Conservation (phyloP, 2,113 vertebrate genomes). For the Aegithalos caudatus region DNA sequence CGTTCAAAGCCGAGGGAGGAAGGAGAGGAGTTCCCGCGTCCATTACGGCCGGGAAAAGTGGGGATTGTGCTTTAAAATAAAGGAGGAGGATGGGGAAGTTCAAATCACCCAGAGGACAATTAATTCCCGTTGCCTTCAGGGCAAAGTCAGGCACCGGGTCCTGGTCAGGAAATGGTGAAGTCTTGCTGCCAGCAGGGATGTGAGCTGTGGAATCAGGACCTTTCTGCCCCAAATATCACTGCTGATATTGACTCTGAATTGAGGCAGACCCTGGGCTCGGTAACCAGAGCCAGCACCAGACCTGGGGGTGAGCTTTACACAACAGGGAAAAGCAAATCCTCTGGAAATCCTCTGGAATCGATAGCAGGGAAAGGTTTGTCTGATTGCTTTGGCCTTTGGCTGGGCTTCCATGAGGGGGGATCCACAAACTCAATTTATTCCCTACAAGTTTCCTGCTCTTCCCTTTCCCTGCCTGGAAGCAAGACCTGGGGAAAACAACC, state of each 20-base stretch:
- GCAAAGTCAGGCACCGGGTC: neutral
- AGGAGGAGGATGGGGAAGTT: neutral
- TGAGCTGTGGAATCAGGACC: neutral
- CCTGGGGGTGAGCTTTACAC: neutral
- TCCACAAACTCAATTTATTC: neutral
- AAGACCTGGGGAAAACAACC: neutral
- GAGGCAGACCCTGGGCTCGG: neutral
- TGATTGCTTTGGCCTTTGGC: neutral
- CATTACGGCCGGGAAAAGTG: fast-evolving
- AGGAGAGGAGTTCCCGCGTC: neutral
- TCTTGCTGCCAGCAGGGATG: neutral
- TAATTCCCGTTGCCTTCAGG: neutral
- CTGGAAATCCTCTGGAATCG: neutral
- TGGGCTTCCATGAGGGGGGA: neutral
- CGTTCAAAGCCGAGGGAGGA: neutral
- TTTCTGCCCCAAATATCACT: fast-evolving
- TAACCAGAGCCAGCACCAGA: neutral
- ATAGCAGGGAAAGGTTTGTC: neutral
- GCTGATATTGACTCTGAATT: neutral
- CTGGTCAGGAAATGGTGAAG: neutral
- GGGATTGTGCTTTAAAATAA: neutral
- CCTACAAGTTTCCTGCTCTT: neutral
- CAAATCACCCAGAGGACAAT: neutral
- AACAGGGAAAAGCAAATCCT: neutral
- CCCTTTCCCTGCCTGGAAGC: neutral